Base-by-base conservation (phyloP, 2,797 vertebrate species). In the Notolabrus celidotus region DNA sequence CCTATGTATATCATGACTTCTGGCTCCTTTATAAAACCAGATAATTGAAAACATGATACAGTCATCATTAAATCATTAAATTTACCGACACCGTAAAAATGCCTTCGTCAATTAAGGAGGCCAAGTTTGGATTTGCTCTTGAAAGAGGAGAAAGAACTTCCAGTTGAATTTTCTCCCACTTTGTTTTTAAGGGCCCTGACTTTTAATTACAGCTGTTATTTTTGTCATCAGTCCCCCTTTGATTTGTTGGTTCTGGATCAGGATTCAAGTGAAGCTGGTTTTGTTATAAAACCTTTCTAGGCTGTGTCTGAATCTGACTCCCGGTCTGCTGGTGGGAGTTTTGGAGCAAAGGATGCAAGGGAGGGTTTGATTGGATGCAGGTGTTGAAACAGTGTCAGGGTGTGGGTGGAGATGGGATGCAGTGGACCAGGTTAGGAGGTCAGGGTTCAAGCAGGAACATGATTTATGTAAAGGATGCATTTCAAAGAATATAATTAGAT, bases 31-130 rank as follows among this genome's bases (percentile, higher is more conserved):
- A 74, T 90, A 50, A 60, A 80, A 77, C 61, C 46, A 52, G 39
- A 56, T 91, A 86, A 88, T 90, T 87, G 70, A 70, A 88, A 92
- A 86, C 84, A 88, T 16, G 53, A 89, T 86, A 64, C 78, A 86
- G 67, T 74, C 59, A 77, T 86, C 65, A 85, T 83, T 77, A 80
- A 85, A 86, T 82, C 68, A 67, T 50, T 6, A 71, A 71, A 73
- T 86, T 78, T 71, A 88, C 67, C 23, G 60, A 64, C 58, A 20
- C 64, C 73, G 58, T 88, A 77, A 92, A 90, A 87, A 75, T 70
- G 64, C 57, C 68, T 56, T 68, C 4, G n/a, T 77, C 46, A 64
- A 49, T 85, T 49, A 66, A 15, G 17, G 29, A 54, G 45, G 25
- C 74, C 58, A 61, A 78, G 76, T 85, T 83, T 74, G 57, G 68